These are phyloP conservation scores for Napeogenes inachia DNA, from an alignment of 2,888 invertebrate genomes.

Conservation along the genomic window DNA sequence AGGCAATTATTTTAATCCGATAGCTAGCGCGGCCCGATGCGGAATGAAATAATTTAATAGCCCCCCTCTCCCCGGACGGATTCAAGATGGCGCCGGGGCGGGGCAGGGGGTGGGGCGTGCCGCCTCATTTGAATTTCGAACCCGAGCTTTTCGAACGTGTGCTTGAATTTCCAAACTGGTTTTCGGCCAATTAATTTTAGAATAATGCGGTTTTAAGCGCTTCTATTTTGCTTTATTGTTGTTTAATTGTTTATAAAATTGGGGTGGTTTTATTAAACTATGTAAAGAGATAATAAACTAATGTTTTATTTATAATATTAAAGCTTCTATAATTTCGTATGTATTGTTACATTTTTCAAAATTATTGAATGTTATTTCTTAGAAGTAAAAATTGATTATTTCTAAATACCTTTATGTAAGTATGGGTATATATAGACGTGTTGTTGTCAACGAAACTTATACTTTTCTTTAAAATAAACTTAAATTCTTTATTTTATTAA, in stretches of 20 bases:
- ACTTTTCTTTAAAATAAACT: too few species aligned
- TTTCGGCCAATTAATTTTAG: slow-evolving; percentile 75
- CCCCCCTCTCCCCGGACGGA: slow-evolving; percentile 59
- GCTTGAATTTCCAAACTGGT: slow-evolving; percentile 61
- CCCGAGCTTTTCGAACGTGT: slow-evolving; percentile 72
- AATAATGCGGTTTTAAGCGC: slow-evolving; percentile 65
- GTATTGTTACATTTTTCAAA: too few species aligned
- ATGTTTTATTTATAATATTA: background rate
- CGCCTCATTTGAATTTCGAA: slow-evolving; percentile 77
- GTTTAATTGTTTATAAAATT: slow-evolving; percentile 53
- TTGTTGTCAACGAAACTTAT: too few species aligned
- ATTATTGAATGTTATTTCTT: too few species aligned
- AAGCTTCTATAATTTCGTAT: too few species aligned
- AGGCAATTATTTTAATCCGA: slow-evolving; percentile 77
- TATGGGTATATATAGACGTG: too few species aligned
- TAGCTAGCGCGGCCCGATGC: slow-evolving; percentile 71
- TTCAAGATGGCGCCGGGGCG: slow-evolving; percentile 75
- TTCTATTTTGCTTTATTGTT: slow-evolving; percentile 57
- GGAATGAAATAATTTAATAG: slow-evolving; percentile 77
- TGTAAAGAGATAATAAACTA: slow-evolving; percentile 8
- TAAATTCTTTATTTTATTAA: too few species aligned
- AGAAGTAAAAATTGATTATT: too few species aligned
- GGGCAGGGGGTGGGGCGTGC: slow-evolving; percentile 69
- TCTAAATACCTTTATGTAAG: too few species aligned
- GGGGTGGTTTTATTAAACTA: slow-evolving; percentile 30